Conservation (phyloP, 2,888 invertebrate species). For the Dromius quadrimaculatus region DNA sequence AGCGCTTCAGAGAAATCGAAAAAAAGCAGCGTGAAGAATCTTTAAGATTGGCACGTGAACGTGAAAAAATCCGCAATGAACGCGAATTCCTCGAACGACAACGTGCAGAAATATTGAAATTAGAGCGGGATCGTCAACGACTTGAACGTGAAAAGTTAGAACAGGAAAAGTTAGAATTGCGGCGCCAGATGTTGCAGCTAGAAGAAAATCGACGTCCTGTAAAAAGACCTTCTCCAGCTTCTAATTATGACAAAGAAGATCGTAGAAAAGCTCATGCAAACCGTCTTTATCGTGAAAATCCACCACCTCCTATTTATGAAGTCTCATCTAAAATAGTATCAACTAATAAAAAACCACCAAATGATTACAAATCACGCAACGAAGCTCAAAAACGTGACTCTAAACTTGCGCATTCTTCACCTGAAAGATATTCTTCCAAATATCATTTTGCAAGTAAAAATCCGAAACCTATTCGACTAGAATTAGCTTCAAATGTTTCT, state of each 20-base stretch:
- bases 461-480: constrained; percentile 30
- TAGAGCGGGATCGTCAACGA: constrained; percentile 88
- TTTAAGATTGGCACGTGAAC: constrained; percentile 82
- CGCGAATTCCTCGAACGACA: constrained; percentile 90
- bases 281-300: constrained; percentile 69
- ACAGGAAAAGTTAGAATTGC: constrained; percentile 84
- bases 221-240: constrained; percentile 68
- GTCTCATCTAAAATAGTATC: constrained; percentile 61
- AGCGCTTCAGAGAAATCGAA: constrained; percentile 83
- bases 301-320: constrained; percentile 72
- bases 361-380: constrained; percentile 46
- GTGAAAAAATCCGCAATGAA: constrained; percentile 85
- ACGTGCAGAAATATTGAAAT: constrained; percentile 84
- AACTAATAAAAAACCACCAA: constrained; percentile 31
- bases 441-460: constrained; percentile 42
- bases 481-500: constrained; percentile 42
- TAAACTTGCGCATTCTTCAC: constrained; percentile 64
- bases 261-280: constrained; percentile 62
- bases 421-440: constrained; percentile 60
- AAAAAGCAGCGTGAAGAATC: constrained; percentile 88
- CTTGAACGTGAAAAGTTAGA: constrained; percentile 69
- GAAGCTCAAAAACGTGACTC: constrained; percentile 58
- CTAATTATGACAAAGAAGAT: constrained; percentile 59
- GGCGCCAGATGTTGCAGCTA: constrained; percentile 79
- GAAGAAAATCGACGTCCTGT: constrained; percentile 72